phyloP scores from a whole-genome alignment of 2,797 vertebrate genomes.

The Coccyzus lansbergi region DNA sequence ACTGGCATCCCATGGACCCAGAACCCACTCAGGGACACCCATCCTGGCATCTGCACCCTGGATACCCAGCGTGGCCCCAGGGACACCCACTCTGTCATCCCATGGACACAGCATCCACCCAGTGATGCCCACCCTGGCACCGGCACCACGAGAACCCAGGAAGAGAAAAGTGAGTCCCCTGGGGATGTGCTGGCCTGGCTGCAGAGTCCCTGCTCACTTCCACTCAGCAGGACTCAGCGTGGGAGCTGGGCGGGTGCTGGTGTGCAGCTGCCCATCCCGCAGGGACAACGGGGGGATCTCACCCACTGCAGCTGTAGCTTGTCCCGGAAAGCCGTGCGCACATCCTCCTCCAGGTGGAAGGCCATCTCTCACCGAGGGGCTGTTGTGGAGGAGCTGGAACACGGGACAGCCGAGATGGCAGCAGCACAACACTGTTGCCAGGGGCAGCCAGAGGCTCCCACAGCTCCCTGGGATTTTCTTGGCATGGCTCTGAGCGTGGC shows the following conservation, averaged over 20 bases:
- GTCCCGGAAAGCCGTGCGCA: constrained; percentile 20
- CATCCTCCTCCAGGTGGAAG: constrained; percentile 47
- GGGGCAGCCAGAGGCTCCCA: neutral
- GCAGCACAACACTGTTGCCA: constrained; percentile 38
- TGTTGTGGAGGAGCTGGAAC: neutral
- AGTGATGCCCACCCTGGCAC: neutral
- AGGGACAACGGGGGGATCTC: neutral
- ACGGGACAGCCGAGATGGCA: accelerated
- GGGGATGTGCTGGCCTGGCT: accelerated
- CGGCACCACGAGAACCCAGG: accelerated
- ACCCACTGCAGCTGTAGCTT: constrained; percentile 75
- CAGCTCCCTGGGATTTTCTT: neutral
- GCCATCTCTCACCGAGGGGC: neutral
- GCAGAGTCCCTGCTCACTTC: neutral
- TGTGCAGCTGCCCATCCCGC: neutral
- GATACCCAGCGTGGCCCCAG: neutral
- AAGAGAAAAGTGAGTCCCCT: accelerated
- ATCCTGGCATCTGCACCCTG: neutral
- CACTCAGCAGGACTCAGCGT: accelerated
- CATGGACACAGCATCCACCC: neutral
- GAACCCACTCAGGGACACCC: neutral
- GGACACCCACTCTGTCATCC: neutral
- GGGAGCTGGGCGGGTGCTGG: neutral
- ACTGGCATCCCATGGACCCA: neutral
- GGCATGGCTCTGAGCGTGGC: accelerated